Evolutionary conservation across 1,140 invertebrate genomes (phyloP).

Genomic region (Melipona quadrifasciata): DNA sequence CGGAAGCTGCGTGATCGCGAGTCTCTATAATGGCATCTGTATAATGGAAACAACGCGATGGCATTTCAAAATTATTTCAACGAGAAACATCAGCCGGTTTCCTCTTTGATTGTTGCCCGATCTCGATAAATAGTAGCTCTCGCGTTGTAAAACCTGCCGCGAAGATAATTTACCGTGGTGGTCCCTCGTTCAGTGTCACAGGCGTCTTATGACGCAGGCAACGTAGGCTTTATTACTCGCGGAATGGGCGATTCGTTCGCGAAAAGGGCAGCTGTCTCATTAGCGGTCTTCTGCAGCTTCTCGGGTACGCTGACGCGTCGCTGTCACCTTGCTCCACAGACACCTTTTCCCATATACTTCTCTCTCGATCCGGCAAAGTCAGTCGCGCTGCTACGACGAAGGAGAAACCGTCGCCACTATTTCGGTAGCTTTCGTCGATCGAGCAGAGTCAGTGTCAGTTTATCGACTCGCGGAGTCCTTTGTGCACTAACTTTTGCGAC

Average conservation of each 20-base stretch:
- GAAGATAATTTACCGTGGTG: constrained; percentile 27
- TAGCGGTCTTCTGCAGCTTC: constrained; percentile 46
- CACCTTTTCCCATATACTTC: constrained; percentile 51
- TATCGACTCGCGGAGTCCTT: neutral
- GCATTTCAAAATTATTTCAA: no score
- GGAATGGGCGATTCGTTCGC: constrained; percentile 67
- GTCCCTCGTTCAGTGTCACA: constrained; percentile 21
- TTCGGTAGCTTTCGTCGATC: neutral
- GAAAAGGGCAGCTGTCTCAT: constrained; percentile 72
- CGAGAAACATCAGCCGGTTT: neutral
- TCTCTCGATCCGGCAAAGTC: constrained; percentile 2
- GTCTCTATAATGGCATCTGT: neutral
- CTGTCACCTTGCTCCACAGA: constrained; percentile 48
- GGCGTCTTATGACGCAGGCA: constrained; percentile 43
- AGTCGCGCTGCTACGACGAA: neutral
- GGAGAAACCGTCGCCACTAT: constrained; percentile 13
- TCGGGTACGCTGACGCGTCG: constrained; percentile 40
- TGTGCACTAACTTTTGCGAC: no score
- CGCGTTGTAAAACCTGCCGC: no score
- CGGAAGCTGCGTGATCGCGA: constrained; percentile 3
- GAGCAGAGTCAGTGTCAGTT: no score
- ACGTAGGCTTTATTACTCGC: constrained; percentile 65
- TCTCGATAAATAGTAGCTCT: neutral
- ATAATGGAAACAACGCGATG: no score
- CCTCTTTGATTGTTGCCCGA: neutral